phyloP scores from a whole-genome alignment of 53 echinoderm and acorn worm genomes.

The Holothuria scabra region DNA sequence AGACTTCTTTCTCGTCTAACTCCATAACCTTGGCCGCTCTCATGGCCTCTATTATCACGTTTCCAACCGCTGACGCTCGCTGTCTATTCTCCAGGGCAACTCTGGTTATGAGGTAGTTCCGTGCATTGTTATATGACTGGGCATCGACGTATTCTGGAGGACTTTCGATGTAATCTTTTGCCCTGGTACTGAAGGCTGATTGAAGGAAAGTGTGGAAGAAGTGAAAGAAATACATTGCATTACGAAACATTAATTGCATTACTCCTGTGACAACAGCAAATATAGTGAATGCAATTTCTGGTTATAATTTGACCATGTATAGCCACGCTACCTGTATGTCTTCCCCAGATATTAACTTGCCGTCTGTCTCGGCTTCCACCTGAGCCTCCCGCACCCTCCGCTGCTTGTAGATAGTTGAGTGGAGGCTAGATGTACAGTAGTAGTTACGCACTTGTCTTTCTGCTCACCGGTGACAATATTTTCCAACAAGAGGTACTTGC shows the following conservation, averaged over 20 bases:
- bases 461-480: background rate
- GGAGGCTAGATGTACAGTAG: background rate
- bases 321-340: background rate
- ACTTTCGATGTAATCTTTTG: background rate
- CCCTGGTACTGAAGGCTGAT: background rate
- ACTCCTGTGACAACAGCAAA: too few species aligned
- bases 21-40: background rate
- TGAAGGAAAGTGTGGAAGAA: background rate
- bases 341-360: background rate
- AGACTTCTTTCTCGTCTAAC: background rate
- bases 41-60: constrained; percentile 9
- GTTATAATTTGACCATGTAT: background rate
- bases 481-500: background rate
- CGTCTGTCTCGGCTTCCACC: background rate
- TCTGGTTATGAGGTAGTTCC: background rate
- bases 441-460: background rate
- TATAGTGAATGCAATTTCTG: too few species aligned
- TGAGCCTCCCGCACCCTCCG: background rate
- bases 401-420: background rate
- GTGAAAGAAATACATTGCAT: background rate
- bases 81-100: constrained; percentile 8
- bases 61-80: constrained; percentile 2
- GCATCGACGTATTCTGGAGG: background rate
- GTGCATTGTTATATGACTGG: too few species aligned
- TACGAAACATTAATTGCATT: background rate